Evolutionary conservation across 2,888 invertebrate species (phyloP), one percentile per base, ranked within the genome.

Genomic region (Papilio demoleus): DNA sequence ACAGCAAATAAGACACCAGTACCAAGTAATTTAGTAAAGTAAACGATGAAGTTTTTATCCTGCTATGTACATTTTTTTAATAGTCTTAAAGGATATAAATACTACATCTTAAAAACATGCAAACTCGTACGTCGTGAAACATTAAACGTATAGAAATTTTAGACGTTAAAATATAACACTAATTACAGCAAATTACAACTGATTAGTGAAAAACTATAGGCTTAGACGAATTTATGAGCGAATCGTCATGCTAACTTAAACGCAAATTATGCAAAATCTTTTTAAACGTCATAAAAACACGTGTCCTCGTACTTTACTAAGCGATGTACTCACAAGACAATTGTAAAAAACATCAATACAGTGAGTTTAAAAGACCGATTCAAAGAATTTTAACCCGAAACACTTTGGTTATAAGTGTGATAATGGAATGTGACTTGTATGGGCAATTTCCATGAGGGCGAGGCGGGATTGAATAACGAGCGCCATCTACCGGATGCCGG

Each of bases 381-480:
- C 22, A 65, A 12, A 42, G 40, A 50, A 61, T 5, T 40, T 38
- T 53, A 50, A 17, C 19, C 67, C 50, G 67, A 31, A 61, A 5
- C 8, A 0, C 40, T 12, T 14, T 9, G 11, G 9, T 3, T 2
- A 31, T 61, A 61, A 40, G 67, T 19, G 24, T 61, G 6, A 61
- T 40, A 67, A 31, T 58, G 17, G 42, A n/a, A 59, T 2, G 19
- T 40, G 19, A 6, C 8, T 8, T 6, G 14, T 19, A n/a, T 4
- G 4, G 31, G 19, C 38, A 31, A 27, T 42, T 42, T 53, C 60
- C 34, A 59, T 59, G 61, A 40, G 60, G 62, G 62, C 47, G 66
- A 36, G 58, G 63, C 63, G 60, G 56, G 68, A 71, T 71, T 70
- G 71, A 70, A 70, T 70, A 70, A 71, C 61, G 42, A 70, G 70